Base-by-base conservation (phyloP, 2,888 invertebrate genomes). In the Hedychridium roseum region DNA sequence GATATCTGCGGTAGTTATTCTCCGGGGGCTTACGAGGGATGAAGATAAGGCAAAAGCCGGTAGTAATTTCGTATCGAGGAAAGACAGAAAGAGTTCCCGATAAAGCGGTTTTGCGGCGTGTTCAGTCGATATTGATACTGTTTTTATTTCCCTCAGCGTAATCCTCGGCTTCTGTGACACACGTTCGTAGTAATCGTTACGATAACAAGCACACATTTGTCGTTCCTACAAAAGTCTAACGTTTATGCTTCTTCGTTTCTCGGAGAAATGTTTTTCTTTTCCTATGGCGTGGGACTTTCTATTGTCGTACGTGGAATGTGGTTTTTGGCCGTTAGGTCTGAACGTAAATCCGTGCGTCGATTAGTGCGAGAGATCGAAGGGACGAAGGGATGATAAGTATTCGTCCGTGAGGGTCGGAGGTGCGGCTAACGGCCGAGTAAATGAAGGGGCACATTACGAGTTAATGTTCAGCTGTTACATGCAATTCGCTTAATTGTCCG, bases 381-480 rank as follows among this genome's bases (percentile, higher is more conserved):
- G 60, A 53, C 60, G 57, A 48, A 57, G 66, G 66, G 64, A 68
- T 46, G 64, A 66, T 60, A 67, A 66, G 64, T 61, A 60, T 62
- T 59, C 38, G 53, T 58, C 60, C 57, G 58, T 54, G 60, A 59
- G 62, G 59, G 60, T 50, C 41, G 60, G 59, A 65, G 68, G 63
- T 68, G 68, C 65, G 70, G 70, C 70, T 73, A 76, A 77, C 73
- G 75, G 69, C 60, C 72, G 74, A 76, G 74, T 76, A 74, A 76
- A 77, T 75, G 77, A 77, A 75, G 78, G 76, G 75, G 76, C 72
- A 64, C 76, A 73, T 74, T 74, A 70, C 72, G 68, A 74, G 73
- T 73, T 74, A 76, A 76, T 71, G 76, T 67, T 75, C 76, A 74
- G 74, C 76, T 76, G 76, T 77, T 77, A 77, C 75, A 71, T 71